Evolutionary conservation across 1,140 invertebrate species (phyloP).

Genomic region (Coptotermes formosanus): DNA sequence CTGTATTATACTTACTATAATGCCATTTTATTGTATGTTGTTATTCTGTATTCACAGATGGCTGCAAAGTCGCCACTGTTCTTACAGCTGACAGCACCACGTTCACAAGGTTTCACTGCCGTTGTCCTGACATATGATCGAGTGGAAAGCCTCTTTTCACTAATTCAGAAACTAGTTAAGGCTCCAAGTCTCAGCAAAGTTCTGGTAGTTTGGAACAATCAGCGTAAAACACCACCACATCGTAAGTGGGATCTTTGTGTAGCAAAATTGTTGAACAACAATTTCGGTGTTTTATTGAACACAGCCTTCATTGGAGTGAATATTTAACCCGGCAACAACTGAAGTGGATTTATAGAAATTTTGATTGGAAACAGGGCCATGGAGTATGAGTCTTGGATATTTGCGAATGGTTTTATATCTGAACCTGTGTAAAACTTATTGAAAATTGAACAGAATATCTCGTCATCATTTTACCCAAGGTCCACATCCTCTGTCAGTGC

Average conservation of each 20-base stretch:
- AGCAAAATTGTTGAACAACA: constrained; percentile 22
- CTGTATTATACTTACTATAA: no score
- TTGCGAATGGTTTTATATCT: no score
- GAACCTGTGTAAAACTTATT: no score
- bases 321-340: no score
- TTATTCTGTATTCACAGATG: constrained; percentile 42
- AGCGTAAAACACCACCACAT: constrained; percentile 79
- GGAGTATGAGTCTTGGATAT: no score
- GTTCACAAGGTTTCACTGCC: constrained; percentile 85
- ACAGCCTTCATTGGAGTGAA: no score
- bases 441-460: no score
- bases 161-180: constrained; percentile 77
- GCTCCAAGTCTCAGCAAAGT: constrained; percentile 85
- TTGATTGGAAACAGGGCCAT: no score
- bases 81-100: constrained; percentile 78
- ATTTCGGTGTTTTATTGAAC: no score
- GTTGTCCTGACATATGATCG: constrained; percentile 90
- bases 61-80: constrained; percentile 73
- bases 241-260: constrained; percentile 51
- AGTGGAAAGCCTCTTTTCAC: constrained; percentile 80
- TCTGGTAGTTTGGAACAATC: constrained; percentile 92
- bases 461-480: no score
- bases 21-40: not conserved
- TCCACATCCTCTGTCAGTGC: no score
- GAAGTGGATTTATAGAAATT: no score